phyloP scores from a whole-genome alignment of 23 tunicate species.

The Trididemnum miniatum region DNA sequence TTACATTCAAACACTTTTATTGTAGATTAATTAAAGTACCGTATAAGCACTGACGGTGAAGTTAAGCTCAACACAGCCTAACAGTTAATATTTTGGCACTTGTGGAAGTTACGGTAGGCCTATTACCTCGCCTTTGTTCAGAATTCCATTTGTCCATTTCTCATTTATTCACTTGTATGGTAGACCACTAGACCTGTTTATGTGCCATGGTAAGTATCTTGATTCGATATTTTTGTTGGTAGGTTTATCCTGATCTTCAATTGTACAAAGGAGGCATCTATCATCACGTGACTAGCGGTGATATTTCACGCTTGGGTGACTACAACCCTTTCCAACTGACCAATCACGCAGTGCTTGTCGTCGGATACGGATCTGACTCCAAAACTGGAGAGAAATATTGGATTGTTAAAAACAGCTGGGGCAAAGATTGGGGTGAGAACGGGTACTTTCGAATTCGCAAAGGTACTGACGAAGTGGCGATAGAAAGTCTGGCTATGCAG shows the following conservation, averaged over 20 bases:
- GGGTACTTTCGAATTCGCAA: slow-evolving; percentile 79
- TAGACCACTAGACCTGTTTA: no score
- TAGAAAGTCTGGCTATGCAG: slow-evolving; percentile 76
- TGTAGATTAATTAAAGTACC: no score
- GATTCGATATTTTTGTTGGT: neutral
- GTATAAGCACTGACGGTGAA: no score
- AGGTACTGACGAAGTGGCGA: slow-evolving; percentile 92
- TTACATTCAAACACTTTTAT: no score
- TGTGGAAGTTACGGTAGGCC: no score
- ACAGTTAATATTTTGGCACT: no score
- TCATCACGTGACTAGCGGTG: slow-evolving; percentile 68
- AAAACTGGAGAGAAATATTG: slow-evolving; percentile 83
- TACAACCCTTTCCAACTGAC: slow-evolving; percentile 93
- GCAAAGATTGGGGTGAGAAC: slow-evolving; percentile 86
- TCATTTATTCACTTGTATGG: no score
- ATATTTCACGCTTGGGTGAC: slow-evolving; percentile 9
- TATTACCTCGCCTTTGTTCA: no score
- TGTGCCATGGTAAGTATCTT: neutral
- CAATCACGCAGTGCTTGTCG: slow-evolving; percentile 93
- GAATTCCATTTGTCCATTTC: no score
- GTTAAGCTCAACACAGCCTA: no score
- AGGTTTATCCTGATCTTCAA: slow-evolving; percentile 89
- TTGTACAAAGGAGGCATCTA: slow-evolving; percentile 83
- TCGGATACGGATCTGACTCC: slow-evolving; percentile 82
- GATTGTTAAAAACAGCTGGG: slow-evolving; percentile 98